Evolutionary conservation across 2,113 vertebrate species (phyloP).

Genomic region (Pardalotus punctatus): DNA sequence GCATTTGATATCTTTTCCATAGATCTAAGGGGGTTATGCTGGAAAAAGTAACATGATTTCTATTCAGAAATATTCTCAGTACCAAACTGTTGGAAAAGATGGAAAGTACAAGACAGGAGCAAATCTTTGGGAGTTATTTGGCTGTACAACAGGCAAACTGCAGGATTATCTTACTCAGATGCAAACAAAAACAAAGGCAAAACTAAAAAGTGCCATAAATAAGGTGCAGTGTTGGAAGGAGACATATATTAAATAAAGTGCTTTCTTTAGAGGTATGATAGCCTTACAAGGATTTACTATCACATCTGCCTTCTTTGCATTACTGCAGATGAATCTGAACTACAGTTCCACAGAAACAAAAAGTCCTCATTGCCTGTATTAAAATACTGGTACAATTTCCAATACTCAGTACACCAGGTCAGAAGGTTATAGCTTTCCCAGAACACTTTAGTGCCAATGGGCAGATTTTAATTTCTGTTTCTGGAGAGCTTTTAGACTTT

Average conservation of each 20-base stretch:
- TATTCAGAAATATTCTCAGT: constrained; percentile 81
- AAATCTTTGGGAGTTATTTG: constrained; percentile 81
- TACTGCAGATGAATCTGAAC: neutral
- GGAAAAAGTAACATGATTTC: constrained; percentile 81
- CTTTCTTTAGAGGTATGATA: neutral
- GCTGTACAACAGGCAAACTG: constrained; percentile 75
- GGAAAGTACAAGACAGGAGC: constrained; percentile 83
- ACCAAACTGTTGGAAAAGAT: constrained; percentile 78
- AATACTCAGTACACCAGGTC: neutral
- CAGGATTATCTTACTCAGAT: constrained; percentile 78
- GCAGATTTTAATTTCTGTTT: neutral
- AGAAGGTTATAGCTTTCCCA: neutral
- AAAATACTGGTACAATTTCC: neutral
- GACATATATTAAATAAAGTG: fast-evolving
- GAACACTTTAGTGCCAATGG: neutral
- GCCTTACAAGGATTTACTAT: neutral
- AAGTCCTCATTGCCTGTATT: neutral
- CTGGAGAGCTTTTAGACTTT: neutral
- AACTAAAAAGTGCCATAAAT: neutral
- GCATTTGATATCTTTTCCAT: neutral
- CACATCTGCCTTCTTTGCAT: neutral
- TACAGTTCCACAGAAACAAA: neutral
- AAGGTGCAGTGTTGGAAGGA: neutral
- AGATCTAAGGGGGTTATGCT: constrained; percentile 72
- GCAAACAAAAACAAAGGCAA: constrained; percentile 86